Percentiles rank a stretch among this genome's conserved stretches.
Conservation (phyloP, 2,113 vertebrate genomes). For the Perca fluviatilis region DNA sequence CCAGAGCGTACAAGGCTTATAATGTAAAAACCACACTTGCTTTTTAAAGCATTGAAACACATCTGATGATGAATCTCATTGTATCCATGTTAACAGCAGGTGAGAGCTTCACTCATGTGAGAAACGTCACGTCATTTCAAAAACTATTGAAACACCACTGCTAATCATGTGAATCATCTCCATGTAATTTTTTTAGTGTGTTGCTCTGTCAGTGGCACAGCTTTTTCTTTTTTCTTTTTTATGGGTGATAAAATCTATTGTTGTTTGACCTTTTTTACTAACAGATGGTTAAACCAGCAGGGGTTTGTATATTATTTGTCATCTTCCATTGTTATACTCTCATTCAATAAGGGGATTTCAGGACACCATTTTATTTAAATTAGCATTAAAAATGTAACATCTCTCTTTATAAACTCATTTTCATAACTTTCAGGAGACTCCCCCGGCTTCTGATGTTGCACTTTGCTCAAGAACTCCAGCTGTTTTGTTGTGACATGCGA, state of each 20-base stretch:
- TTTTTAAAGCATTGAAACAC: not conserved
- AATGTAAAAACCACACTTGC: slow-evolving; percentile 13
- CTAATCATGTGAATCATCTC: slow-evolving; percentile 16
- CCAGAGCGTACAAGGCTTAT: not conserved
- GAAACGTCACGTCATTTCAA: slow-evolving; percentile 6
- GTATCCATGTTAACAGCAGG: slow-evolving; percentile 4
- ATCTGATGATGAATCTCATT: slow-evolving; percentile 4
- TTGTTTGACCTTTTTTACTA: slow-evolving; percentile 37
- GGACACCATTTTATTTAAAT: slow-evolving; percentile 36
- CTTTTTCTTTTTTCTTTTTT: slow-evolving; percentile 17
- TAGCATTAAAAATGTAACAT: slow-evolving; percentile 46
- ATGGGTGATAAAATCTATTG: slow-evolving; percentile 13
- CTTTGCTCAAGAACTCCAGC: slow-evolving; percentile 46
- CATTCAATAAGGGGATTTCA: not conserved
- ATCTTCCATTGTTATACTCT: not conserved
- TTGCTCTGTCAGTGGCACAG: not conserved
- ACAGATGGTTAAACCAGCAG: slow-evolving; percentile 52
- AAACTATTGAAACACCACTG: slow-evolving; percentile 20
- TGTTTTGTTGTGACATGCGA: slow-evolving; percentile 41
- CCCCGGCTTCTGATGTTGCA: slow-evolving; percentile 40
- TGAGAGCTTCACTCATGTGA: not conserved
- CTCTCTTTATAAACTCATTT: slow-evolving; percentile 34
- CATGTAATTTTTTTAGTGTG: not conserved
- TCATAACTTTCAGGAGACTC: slow-evolving; percentile 29
- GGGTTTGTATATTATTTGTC: slow-evolving; percentile 24